Conservation (phyloP, 2,888 invertebrate species). For the Laothoe populi region DNA sequence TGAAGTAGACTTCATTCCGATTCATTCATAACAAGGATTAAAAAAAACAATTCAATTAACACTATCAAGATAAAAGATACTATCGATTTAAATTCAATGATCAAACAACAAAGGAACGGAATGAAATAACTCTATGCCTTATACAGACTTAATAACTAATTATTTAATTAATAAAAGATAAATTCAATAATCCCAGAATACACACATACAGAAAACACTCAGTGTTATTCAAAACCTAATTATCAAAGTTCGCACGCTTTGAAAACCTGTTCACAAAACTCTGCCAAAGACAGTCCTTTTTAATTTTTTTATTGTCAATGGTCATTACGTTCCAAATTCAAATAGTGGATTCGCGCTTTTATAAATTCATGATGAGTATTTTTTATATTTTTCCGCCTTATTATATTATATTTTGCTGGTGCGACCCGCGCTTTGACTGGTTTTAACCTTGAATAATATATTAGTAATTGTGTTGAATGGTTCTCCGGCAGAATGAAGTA, state of each 20-base stretch:
- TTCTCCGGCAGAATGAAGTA: not conserved
- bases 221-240: constrained; percentile 18
- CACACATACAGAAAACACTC: constrained; percentile 2
- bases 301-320: constrained; percentile 14
- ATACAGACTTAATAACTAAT: not conserved
- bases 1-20: no score
- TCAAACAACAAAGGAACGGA: not conserved
- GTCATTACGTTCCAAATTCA: constrained; percentile 4
- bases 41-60: not conserved
- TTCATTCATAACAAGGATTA: not conserved
- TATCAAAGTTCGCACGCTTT: constrained; percentile 9
- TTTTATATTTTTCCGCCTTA: constrained; percentile 4
- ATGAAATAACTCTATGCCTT: not conserved
- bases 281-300: constrained; percentile 19
- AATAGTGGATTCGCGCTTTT: constrained; percentile 6
- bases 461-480: not conserved
- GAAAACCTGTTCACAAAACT: constrained; percentile 22
- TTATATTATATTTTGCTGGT: not conserved
- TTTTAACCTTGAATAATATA: constrained; percentile 10
- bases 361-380: not conserved
- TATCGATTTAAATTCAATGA: not conserved
- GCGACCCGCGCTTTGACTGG: not conserved
- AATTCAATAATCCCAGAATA: not conserved
- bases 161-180: not conserved
- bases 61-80: not conserved